Conservation (phyloP, 2,797 vertebrate species). For the Microtus obscurus region DNA sequence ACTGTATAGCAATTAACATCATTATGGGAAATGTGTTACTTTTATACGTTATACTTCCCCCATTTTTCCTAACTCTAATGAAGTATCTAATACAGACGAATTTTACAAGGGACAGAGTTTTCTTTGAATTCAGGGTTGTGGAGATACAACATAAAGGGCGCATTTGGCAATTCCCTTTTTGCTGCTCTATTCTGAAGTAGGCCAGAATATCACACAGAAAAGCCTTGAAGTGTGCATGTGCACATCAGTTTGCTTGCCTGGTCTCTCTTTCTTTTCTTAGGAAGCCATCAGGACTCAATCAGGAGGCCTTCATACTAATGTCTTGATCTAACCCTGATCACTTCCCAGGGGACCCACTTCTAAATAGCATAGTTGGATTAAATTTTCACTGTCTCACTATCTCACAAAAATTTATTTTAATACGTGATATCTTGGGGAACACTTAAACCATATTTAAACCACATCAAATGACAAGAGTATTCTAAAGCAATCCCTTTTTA, state of each 20-base stretch:
- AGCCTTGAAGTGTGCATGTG: background rate
- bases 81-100: background rate
- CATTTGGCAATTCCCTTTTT: background rate
- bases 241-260: background rate
- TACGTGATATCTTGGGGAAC: accelerated
- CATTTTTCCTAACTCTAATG: background rate
- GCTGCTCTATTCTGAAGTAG: background rate
- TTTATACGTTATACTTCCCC: constrained; percentile 63
- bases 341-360: background rate
- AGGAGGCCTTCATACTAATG: background rate
- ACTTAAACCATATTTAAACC: background rate
- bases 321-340: background rate
- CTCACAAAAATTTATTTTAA: background rate
- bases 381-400: background rate
- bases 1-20: constrained; percentile 60
- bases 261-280: background rate
- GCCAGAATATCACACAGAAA: background rate
- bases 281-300: background rate
- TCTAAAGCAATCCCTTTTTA: constrained; percentile 22
- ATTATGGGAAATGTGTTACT: constrained; percentile 45
- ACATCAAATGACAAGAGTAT: background rate
- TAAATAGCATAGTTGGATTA: background rate
- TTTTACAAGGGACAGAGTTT: background rate
- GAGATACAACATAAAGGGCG: background rate
- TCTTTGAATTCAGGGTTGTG: background rate